phyloP scores from a whole-genome alignment of 2,797 vertebrate species.

The Vultur gryphus region DNA sequence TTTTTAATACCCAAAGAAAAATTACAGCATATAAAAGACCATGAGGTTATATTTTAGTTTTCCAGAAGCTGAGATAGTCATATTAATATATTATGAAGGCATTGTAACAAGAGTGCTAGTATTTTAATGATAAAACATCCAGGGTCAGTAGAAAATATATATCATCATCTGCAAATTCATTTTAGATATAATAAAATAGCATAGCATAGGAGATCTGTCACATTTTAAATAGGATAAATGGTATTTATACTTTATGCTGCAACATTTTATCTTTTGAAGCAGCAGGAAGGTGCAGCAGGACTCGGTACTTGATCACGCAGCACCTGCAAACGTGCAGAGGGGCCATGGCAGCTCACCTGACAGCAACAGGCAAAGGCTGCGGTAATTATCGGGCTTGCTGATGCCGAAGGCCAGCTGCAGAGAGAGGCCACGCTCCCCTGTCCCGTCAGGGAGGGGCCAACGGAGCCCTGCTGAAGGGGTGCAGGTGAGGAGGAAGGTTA shows the following conservation, averaged over 20 bases:
- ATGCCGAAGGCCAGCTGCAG: background rate
- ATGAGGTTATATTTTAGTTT: background rate
- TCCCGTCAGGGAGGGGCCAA: background rate
- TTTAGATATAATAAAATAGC: background rate
- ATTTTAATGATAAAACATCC: constrained; percentile 17
- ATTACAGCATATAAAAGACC: background rate
- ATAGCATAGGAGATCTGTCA: background rate
- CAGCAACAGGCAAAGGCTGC: background rate
- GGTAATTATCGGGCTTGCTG: accelerated
- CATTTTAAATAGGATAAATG: constrained; percentile 8
- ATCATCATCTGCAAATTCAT: constrained; percentile 1
- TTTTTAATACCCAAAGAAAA: background rate
- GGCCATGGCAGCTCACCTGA: background rate
- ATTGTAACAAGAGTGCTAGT: background rate
- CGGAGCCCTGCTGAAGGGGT: background rate
- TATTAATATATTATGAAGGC: constrained; percentile 3
- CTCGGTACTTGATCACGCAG: background rate
- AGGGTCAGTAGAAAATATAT: constrained; percentile 3
- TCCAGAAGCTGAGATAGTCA: background rate
- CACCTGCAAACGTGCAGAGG: background rate
- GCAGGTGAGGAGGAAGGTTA: background rate
- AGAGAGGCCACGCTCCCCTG: background rate
- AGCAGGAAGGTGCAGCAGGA: background rate
- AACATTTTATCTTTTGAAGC: background rate
- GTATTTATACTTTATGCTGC: constrained; percentile 27